Evolutionary conservation across 2,797 vertebrate genomes (phyloP), one percentile per base, ranked within the genome.

Genomic region (Balearica regulorum): DNA sequence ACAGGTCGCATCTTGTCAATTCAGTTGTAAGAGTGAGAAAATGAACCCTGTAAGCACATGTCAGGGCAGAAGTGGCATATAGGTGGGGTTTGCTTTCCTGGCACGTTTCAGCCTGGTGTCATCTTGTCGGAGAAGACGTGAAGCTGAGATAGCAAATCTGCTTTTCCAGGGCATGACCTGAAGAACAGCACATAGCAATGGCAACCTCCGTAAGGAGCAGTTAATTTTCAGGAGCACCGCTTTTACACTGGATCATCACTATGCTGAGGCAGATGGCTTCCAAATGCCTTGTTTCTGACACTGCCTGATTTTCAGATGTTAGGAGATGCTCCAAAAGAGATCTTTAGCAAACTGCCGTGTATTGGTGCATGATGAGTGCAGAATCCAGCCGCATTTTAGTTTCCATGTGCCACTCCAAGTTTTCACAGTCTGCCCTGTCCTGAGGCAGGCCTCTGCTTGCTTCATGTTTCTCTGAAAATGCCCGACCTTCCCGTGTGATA

Each of bases 281-380:
- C 83, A 82, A 91, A 93, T 71, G 76, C 26, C n/a, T 92, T 92
- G 20, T 81, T 95, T 97, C 79, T 83, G 73, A 80, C 91, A 86
- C 37, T 78, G 31, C 55, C 43, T 94, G 60, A 61, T 96, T 96
- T 86, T 96, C 81, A 95, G 89, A 73, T 83, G 55, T 83, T 91
- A 92, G 18, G 43, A 90, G 43, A 25, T 60, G n/a, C 55, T 85
- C 49, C 48, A 51, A 75, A 91, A 65, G 53, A 83, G 8, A 65
- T 68, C 51, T 35, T 91, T 41, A 87, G 54, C 17, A 77, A 95
- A 94, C 94, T 77, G 31, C 9, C 17, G 17, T 16, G 1, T 57
- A 62, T 94, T 60, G 87, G 24, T 82, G 43, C 24, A 58, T 22
- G 55, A 53, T 55, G 16, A 83, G 6, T 33, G 61, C 44, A 90